Evolutionary conservation across 1,140 invertebrate species (phyloP), one percentile per base, ranked within the genome.

Genomic region (Drosophila hydei): DNA sequence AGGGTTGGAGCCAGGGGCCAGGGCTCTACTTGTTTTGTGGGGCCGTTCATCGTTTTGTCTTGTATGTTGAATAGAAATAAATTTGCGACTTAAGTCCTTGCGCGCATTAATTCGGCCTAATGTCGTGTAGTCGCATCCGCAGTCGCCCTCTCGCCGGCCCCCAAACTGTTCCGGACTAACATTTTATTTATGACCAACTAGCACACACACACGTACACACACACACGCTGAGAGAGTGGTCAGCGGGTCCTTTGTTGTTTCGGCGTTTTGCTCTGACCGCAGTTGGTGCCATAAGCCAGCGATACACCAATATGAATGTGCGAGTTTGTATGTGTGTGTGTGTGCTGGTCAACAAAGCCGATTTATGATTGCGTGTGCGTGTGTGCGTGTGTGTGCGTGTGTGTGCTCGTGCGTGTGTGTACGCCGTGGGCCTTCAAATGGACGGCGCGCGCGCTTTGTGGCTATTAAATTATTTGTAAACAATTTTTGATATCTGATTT

Each of bases 401-500:
- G 61, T 48, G 60, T 63, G 43, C 48, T 40, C 64, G 40, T 55
- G 55, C 56, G 47, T 54, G 55, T 75, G 61, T 65, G 55, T 79
- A 47, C 61, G 52, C 40, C 63, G 45, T 67, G 62, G 63, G 50
- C 56, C 48, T 73, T 60, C 77, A 70, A 77, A 68, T 77, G 77
- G 70, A 70, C 75, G 77, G 75, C 73, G 65, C 87, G 81, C 81
- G 81, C 87, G 77, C 67, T 74, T 74, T 75, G 65, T 25, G 81
- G 71, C 83, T 83, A 87, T 87, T 87, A 88, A 87, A 87, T 87
- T 87, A 88, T 87, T 87, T 88, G 83, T 87, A 87, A 88, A 87
- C 78, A 83, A 87, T 87, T 87, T 87, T 87, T 87, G 83, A 87
- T 87, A 87, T 87, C 83, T 87, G 83, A 87, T 87, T 87, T 88